These are phyloP conservation scores for Etia nguti DNA, from an alignment of 2,113 vertebrate species.

Conservation along the genomic window DNA sequence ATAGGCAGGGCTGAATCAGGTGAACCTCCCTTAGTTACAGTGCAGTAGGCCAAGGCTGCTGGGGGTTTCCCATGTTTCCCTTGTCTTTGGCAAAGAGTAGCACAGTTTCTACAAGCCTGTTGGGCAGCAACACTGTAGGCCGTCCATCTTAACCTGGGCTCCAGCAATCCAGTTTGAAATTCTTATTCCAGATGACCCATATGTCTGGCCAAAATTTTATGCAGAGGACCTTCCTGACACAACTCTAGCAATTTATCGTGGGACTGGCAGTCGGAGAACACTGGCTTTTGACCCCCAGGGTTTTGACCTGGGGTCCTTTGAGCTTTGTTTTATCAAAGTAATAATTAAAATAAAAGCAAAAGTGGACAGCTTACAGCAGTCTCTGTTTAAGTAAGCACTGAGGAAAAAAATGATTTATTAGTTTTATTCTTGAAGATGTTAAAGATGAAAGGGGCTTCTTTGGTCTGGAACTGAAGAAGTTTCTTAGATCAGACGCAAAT, in stretches of 20 bases:
- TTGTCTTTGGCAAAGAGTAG: neutral
- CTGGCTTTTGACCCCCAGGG: neutral
- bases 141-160: neutral
- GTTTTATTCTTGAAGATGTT: neutral
- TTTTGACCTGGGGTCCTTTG: neutral
- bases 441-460: neutral
- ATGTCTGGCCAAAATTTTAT: neutral
- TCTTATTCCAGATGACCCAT: fast-evolving
- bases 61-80: neutral
- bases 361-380: neutral
- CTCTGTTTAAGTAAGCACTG: neutral
- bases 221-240: neutral
- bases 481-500: neutral
- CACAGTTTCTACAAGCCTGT: neutral
- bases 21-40: neutral
- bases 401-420: neutral
- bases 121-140: neutral
- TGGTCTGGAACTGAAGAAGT: neutral
- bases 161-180: neutral
- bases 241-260: neutral
- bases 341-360: neutral
- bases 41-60: neutral
- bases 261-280: neutral
- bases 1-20: neutral
- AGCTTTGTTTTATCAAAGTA: neutral